Base-by-base conservation (phyloP, 2,113 vertebrate species). In the Epinephelus lanceolatus region DNA sequence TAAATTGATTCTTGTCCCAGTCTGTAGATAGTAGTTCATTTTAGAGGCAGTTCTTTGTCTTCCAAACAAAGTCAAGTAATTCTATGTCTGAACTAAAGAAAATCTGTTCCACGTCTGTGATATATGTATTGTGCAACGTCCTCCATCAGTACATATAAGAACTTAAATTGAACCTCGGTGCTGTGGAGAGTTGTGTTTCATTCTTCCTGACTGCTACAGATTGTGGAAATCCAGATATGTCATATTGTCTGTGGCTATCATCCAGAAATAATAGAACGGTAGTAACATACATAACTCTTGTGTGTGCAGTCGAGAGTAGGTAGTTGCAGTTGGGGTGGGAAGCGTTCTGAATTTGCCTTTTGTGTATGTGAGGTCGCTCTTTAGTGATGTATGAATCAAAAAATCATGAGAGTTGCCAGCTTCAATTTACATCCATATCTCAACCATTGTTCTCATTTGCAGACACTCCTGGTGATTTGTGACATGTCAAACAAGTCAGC, bases 361-460 rank as follows among this genome's bases (percentile, higher is more conserved):
- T 56, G 27, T 61, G n/a, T 1, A 18, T 6, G 15, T 15, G 45
- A 68, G 25, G 11, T 56, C 37, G 56, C 37, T 70, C 23, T 47
- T 69, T 76, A 18, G 66, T 67, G 7, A 30, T 40, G 25, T 45
- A 21, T 67, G 52, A 3, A 76, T 75, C 21, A 60, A 65, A 79
- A 66, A 71, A 65, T 2, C 42, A 57, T 25, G 9, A 53, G 3
- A 52, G 42, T 30, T 60, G 47, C 6, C 23, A 40, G 25, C 49
- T 71, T 83, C 55, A 51, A 60, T 84, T 77, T 37, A 0, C 19
- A 4, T 8, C 53, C 21, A 49, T 61, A 52, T 49, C 55, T 57
- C 7, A 61, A 42, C 11, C 49, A 55, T 14, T 18, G 5, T 65
- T 72, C 55, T 62, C 37, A 62, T 69, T 33, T 65, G n/a, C 27